These are phyloP conservation scores for Corbicula japonica DNA, from an alignment of 2,888 invertebrate genomes.

Conservation along the genomic window DNA sequence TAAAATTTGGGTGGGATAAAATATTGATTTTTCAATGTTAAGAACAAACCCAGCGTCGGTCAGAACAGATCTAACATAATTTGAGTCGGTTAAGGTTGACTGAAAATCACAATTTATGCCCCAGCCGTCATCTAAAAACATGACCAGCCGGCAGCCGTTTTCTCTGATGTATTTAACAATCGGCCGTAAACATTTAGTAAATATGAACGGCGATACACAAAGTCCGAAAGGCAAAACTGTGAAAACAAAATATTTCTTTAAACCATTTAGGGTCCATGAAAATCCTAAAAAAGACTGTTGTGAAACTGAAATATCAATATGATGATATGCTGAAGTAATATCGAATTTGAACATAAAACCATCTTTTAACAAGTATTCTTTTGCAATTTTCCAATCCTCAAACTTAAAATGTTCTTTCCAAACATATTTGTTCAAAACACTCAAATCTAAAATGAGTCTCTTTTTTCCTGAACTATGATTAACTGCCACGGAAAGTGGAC, in stretches of 20 bases:
- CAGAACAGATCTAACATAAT: neutral
- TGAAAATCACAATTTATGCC: neutral
- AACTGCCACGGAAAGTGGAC: neutral
- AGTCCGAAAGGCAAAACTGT: conserved; percentile 3
- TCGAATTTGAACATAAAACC: conserved; percentile 10
- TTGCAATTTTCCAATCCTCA: conserved; percentile 10
- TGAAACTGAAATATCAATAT: conserved; percentile 5
- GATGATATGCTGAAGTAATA: conserved; percentile 9
- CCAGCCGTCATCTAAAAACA: conserved; percentile 9
- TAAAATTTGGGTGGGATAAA: neutral
- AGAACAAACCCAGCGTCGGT: neutral
- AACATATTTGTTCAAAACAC: neutral
- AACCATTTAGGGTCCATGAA: conserved; percentile 1
- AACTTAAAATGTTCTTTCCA: conserved; percentile 14
- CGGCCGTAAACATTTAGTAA: neutral
- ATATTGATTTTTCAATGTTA: neutral
- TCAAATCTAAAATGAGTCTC: neutral
- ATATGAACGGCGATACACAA: neutral
- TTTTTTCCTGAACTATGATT: conserved; percentile 1
- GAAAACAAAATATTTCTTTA: conserved; percentile 5
- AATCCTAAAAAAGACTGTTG: conserved; percentile 13
- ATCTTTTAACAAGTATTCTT: neutral
- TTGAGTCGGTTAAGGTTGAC: neutral
- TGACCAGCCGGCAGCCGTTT: neutral
- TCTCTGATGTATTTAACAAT: neutral